Base-by-base conservation (phyloP, 2,113 vertebrate species). In the Macroglossus sobrinus region DNA sequence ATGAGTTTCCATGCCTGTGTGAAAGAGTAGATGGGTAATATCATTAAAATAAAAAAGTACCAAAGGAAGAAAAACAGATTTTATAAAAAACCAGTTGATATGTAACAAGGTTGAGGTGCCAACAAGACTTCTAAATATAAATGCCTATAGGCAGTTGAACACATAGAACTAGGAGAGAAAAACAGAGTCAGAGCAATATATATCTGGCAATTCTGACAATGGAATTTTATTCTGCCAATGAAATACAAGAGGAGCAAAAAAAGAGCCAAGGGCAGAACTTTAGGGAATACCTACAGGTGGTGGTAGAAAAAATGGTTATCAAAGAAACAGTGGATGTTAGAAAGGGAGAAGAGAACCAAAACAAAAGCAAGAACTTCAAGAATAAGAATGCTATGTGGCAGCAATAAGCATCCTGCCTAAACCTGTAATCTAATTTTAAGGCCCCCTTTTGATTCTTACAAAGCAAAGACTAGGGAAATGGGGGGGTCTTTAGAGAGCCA, bases 41-140 rank as follows among this genome's bases (percentile, higher is more conserved):
- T 30, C 24, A 85, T 95, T 38, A 75, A 89, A 43, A 55, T 63
- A 79, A 95, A 59, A 55, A 84, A 66, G 55, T 24, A 64, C 35
- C 13, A 43, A 33, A 28, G 47, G 38, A 89, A 15, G n/a, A 81
- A 80, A 94, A 68, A 19, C 3, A 59, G 81, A 80, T 75, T 59
- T 94, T 81, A 84, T 33, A 90, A 89, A 89, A 90, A 86, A 76
- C 53, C 33, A 85, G 33, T 40, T 75, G 5, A 89, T 40, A 78
- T 5, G 18, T 87, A 86, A 79, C 28, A 50, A 92, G 43, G 76
- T 14, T 21, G 10, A 90, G 33, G 19, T 47, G 43, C 28, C 14
- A 45, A 47, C 43, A 84, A 75, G 61, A 78, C 38, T 82, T 90
- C 45, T 76, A 28, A 21, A 45, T 63, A 75, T 24, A 57, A 50